A percentile compares a stretch with the other conserved stretches of the same genome.
phyloP scores from a whole-genome alignment of 2,113 vertebrate genomes.

The Hyperopisus bebe region DNA sequence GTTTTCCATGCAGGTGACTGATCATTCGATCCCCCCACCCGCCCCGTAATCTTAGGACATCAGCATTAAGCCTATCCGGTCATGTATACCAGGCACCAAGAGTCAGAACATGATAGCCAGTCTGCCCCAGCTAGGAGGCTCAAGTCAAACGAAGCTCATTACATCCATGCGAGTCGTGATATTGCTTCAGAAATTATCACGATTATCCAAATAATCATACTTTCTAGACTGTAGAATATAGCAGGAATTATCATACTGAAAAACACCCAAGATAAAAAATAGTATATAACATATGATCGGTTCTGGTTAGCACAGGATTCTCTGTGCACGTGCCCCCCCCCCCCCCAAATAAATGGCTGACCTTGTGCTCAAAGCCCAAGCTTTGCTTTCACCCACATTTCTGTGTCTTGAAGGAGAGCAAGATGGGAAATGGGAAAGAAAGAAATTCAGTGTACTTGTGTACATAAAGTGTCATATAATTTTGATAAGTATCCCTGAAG shows the following conservation, averaged over 20 bases:
- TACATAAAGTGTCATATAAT: neutral
- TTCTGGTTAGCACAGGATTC: neutral
- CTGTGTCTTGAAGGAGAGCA: neutral
- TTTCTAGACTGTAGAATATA: neutral
- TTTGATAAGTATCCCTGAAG: neutral
- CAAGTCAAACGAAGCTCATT: neutral
- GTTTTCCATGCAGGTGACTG: constrained; percentile 32
- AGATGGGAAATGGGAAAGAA: neutral
- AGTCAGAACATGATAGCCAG: constrained; percentile 14
- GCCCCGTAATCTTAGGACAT: constrained; percentile 47
- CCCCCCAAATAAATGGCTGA: neutral
- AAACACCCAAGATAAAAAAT: neutral
- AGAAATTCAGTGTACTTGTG: neutral
- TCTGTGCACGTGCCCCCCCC: neutral
- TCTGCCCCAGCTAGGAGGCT: neutral
- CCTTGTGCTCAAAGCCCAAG: neutral
- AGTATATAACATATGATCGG: neutral
- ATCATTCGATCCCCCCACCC: constrained; percentile 42
- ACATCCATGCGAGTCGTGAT: neutral
- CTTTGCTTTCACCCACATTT: neutral
- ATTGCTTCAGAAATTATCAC: neutral
- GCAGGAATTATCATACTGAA: neutral
- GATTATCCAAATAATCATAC: neutral
- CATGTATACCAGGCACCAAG: constrained; percentile 17
- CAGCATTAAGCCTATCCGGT: constrained; percentile 24